Evolutionary conservation across 1,140 invertebrate species (phyloP), one percentile per base, ranked within the genome.

Genomic region (Listronotus bonariensis): DNA sequence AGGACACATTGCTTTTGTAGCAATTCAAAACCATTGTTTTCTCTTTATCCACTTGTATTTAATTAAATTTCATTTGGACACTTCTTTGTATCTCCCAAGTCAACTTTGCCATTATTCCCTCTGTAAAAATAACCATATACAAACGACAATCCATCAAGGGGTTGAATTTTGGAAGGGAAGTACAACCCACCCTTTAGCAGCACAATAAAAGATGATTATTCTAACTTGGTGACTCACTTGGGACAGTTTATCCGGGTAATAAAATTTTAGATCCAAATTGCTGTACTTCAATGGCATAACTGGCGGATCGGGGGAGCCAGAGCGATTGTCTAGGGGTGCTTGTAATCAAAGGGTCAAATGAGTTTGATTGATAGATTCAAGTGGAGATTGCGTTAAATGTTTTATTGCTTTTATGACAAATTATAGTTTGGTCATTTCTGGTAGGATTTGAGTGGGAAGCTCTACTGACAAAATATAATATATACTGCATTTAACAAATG

Each of bases 221-320:
- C 45, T 52, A 57, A 58, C 62, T 65, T 65, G 38, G 48, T 66
- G 64, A 66, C 46, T 66, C 64, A 66, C 57, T 46, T 38, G 64
- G 64, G 64, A 66, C 57, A 58, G 49, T 43, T 66, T 66, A 65
- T 43, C 26, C 31, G 20, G 36, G 55, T 56, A 59, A 66, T 66
- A 66, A 66, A 59, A 66, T 66, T 66, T 59, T 54, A 58, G 48
- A 62, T 46, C 14, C 45, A 65, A 65, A 65, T 57, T 49, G 62
- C 54, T 17, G 57, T 65, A 65, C 54, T 32, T 65, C 62, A 65
- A 18, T 41, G 62, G 51, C 54, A 65, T 34, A 56, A 57, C 32
- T 26, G 31, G 46, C 17, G 41, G 38, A 46, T 20, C n/a, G 57
- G n/a, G 51, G 17, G 14, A 14, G 31, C 5, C 6, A 8, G 14